Conservation (phyloP, 2,888 invertebrate genomes). For the Drepana falcataria region DNA sequence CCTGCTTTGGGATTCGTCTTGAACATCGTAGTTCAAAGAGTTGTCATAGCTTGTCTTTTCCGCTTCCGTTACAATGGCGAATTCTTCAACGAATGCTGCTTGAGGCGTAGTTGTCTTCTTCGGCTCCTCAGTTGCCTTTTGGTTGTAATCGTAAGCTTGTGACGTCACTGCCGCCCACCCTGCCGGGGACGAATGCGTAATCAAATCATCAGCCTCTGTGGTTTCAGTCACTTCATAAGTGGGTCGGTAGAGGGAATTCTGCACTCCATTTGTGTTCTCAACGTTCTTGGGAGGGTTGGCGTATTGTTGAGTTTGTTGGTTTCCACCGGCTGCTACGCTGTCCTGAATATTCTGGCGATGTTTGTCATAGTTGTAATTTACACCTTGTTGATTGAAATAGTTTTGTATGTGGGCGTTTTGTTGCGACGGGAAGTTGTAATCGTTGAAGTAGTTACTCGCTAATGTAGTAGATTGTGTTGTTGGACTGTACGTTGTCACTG, state of each 20-base stretch:
- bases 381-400: slow-evolving; percentile 43
- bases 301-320: slow-evolving; percentile 57
- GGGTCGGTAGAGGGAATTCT: slow-evolving; percentile 36
- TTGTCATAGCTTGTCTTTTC: slow-evolving; percentile 59
- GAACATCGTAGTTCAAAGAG: slow-evolving; percentile 60
- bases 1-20: slow-evolving; percentile 67
- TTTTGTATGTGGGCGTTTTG: slow-evolving; percentile 53
- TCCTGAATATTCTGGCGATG: slow-evolving; percentile 58
- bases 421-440: slow-evolving; percentile 45
- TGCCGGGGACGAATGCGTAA: slow-evolving; percentile 50
- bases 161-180: slow-evolving; percentile 54
- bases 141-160: slow-evolving; percentile 42
- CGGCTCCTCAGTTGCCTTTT: slow-evolving; percentile 44
- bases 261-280: slow-evolving; percentile 23
- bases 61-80: slow-evolving; percentile 63
- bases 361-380: slow-evolving; percentile 43
- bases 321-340: slow-evolving; percentile 51
- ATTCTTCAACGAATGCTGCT: slow-evolving; percentile 58
- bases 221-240: slow-evolving; percentile 71
- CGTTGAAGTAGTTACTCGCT: slow-evolving; percentile 41
- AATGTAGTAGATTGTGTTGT: slow-evolving; percentile 44
- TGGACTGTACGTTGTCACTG: slow-evolving; percentile 64
- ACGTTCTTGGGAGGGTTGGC: slow-evolving; percentile 38
- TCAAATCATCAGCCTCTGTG: slow-evolving; percentile 48
- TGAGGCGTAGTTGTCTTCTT: slow-evolving; percentile 43